Conservation (phyloP, 2,888 invertebrate genomes). For the Globia sparganii region DNA sequence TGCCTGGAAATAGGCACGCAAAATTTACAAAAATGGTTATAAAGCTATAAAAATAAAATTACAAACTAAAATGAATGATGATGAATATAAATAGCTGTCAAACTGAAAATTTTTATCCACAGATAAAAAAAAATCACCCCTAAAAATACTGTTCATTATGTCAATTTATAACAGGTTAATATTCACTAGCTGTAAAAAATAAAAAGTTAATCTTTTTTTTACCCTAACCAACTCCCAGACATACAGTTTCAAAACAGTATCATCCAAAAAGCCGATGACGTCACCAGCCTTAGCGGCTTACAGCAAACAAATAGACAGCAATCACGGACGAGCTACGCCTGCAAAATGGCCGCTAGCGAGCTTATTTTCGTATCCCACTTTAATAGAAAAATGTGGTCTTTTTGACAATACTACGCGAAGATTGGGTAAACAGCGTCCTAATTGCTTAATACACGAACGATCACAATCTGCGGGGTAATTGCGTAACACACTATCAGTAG, state of each 20-base stretch:
- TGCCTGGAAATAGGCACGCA: too few relatives aligned
- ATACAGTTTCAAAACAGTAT: background rate
- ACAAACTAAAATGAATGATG: too few relatives aligned
- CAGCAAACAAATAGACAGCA: slow-evolving; percentile 2
- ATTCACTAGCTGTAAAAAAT: background rate
- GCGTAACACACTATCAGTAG: too few relatives aligned
- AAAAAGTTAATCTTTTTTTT: background rate
- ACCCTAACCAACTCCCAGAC: too few relatives aligned
- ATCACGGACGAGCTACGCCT: slow-evolving; percentile 6
- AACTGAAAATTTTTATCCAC: too few relatives aligned
- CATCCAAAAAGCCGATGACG: background rate
- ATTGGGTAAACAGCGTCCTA: background rate
- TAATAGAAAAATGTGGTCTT: background rate
- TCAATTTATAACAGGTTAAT: background rate
- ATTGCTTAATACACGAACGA: too few relatives aligned
- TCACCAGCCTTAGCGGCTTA: slow-evolving; percentile 6
- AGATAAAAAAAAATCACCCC: background rate
- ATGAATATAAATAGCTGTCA: too few relatives aligned
- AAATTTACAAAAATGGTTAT: too few relatives aligned
- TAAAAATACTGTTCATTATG: background rate
- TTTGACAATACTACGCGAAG: background rate
- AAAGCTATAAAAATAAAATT: too few relatives aligned
- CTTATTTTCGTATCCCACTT: background rate
- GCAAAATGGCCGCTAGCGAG: slow-evolving; percentile 18
- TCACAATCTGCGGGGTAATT: too few relatives aligned